Conservation (phyloP, 2,797 vertebrate genomes). For the Odontamblyopus rebecca region DNA sequence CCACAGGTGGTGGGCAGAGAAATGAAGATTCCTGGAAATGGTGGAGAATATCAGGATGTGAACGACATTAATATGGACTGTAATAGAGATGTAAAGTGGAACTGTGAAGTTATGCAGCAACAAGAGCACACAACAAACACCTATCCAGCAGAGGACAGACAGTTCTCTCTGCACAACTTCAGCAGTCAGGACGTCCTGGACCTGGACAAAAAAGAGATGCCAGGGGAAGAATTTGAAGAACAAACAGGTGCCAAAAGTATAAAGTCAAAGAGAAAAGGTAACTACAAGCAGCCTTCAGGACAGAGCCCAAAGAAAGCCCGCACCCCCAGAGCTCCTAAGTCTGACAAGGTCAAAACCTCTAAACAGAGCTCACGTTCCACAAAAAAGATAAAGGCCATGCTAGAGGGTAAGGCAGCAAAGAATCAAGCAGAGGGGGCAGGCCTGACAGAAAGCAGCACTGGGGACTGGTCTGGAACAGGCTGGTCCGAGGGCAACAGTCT, state of each 20-base stretch:
- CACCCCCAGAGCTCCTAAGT: conserved; percentile 88
- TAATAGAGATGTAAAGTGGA: conserved; percentile 90
- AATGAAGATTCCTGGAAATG: conserved; percentile 82
- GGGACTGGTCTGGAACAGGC: conserved; percentile 83
- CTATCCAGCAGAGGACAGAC: conserved; percentile 88
- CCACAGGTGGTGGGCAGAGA: conserved; percentile 92
- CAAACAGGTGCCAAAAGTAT: conserved; percentile 86
- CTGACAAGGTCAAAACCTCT: conserved; percentile 89
- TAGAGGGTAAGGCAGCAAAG: conserved; percentile 87
- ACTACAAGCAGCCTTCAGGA: conserved; percentile 85
- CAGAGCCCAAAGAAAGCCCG: conserved; percentile 89
- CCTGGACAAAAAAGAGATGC: conserved; percentile 84
- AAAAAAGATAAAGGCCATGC: conserved; percentile 89
- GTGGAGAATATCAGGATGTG: conserved; percentile 88
- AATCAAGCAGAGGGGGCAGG: conserved; percentile 73
- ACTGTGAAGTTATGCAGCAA: conserved; percentile 85
- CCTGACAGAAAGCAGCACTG: conserved; percentile 77
- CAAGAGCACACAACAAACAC: conserved; percentile 82
- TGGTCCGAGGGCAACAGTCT: conserved; percentile 89
- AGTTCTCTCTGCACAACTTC: conserved; percentile 94
- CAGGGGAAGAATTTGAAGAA: conserved; percentile 84
- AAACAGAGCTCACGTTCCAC: conserved; percentile 88
- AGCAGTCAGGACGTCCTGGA: conserved; percentile 87
- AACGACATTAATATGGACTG: conserved; percentile 80
- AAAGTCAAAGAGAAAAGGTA: conserved; percentile 94